Conservation (phyloP, 2,113 vertebrate species). For the Lagenorhynchus albirostris region DNA sequence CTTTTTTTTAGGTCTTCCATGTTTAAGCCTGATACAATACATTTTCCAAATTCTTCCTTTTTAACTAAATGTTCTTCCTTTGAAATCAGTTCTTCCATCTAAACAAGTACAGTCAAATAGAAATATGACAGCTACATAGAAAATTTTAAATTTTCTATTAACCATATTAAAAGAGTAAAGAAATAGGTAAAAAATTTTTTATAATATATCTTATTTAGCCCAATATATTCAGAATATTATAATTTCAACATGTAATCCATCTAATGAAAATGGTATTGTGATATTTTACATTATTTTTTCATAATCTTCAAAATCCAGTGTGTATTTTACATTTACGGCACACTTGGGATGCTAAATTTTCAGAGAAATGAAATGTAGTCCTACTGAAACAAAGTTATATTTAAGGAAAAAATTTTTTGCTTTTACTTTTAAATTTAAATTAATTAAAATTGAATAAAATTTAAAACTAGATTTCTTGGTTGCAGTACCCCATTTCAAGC, state of each 20-base stretch:
- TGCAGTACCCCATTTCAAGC: not conserved
- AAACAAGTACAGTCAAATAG: not conserved
- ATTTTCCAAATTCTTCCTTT: not conserved
- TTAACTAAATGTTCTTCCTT: not conserved
- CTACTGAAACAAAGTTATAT: not conserved
- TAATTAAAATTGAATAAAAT: not conserved
- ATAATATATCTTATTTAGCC: not conserved
- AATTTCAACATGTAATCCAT: not conserved
- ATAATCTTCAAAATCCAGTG: not conserved
- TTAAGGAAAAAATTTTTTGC: not conserved
- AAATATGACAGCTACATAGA: not conserved
- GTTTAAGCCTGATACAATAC: not conserved
- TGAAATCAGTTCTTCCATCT: not conserved
- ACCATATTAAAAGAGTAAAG: not conserved
- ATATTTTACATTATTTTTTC: not conserved
- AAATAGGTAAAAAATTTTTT: not conserved
- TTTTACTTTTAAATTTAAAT: not conserved
- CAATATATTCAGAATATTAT: not conserved
- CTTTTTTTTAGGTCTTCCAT: not conserved
- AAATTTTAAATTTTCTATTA: not conserved
- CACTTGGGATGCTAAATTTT: not conserved
- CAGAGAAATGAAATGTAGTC: not conserved
- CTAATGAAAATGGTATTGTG: not conserved
- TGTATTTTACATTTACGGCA: not conserved
- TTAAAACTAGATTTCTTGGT: not conserved